Evolutionary conservation across 64 coral and sea anemone species (phyloP), one percentile per base, ranked within the genome.

Genomic region (Stylophora pistillata): DNA sequence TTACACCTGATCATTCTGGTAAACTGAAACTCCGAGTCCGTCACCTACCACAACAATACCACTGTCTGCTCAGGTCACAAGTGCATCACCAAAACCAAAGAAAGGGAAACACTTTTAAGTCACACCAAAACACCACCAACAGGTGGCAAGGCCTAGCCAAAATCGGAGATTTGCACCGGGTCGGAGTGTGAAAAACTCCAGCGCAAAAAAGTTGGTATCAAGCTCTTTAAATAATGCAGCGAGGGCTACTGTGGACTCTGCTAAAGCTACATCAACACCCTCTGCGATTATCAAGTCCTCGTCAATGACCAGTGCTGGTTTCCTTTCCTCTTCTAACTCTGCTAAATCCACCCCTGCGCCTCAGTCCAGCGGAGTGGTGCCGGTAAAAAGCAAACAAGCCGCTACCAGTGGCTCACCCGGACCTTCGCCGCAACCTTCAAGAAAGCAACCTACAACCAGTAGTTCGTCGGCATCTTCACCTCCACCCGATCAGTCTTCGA

Each of bases 81-180:
- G 10, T 11, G 15, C 71, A 30, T 15, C 25, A 73, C 1, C 15
- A 74, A 17, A 29, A 41, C 72, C 72, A 15, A 37, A 32, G 17
- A 47, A 34, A 41, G 72, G 72, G 33, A 74, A 74, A 20, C 16
- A 31, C 11, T 34, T 74, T 74, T 31, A 74, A 74, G 72, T 74
- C 16, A 74, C 72, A 73, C 33, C 72, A 37, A 74, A 74, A 47
- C n/a, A n/a, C 72, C 72, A 64, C 61, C 61, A 64, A 64, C 6
- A 1, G 13, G 37, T 47, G 37, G 17, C 58, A 13, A 60, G 13
- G 7, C 17, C 18, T 1, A 64, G 23, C 15, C 18, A 64, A 20
- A 64, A 20, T 64, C 15, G 5, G 18, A 21, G 1, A 64, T 5
- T 20, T 18, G 15, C 61, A 9, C 7, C 61, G 7, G 7, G 37